phyloP scores from a whole-genome alignment of 2,113 vertebrate species.

The Phyllostomus hastatus region DNA sequence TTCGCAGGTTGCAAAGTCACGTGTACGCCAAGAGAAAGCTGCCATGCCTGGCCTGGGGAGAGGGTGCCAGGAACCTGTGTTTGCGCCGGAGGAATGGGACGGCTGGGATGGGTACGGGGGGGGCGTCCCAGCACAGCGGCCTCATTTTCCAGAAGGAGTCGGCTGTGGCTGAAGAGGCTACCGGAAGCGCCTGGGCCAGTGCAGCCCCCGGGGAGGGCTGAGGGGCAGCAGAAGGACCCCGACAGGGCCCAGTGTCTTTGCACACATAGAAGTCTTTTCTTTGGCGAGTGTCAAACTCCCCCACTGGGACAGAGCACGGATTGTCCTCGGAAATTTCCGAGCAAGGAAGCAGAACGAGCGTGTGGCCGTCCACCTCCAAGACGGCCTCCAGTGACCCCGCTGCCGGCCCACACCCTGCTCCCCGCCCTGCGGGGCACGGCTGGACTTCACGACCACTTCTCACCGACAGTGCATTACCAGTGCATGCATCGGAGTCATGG shows the following conservation, averaged over 20 bases:
- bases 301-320: no score
- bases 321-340: not conserved
- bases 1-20: slow-evolving; percentile 54
- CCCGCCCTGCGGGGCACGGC: fast-evolving
- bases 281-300: fast-evolving
- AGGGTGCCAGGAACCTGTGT: not conserved
- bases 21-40: slow-evolving; percentile 17
- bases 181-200: not conserved
- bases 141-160: not conserved
- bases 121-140: not conserved
- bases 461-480: fast-evolving
- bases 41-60: not conserved
- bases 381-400: fast-evolving
- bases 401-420: fast-evolving
- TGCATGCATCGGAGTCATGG: not conserved
- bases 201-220: not conserved
- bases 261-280: not conserved
- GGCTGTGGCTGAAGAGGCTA: not conserved
- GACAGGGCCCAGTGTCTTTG: not conserved
- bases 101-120: not conserved
- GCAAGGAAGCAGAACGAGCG: not conserved
- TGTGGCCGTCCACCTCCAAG: not conserved
- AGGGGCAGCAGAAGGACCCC: not conserved
- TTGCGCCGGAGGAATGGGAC: not conserved
- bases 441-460: not conserved